Percentiles rank a stretch among this genome's conserved stretches.
Evolutionary conservation across 2,113 vertebrate species (phyloP).

Genomic region (Australoheros scitulus): DNA sequence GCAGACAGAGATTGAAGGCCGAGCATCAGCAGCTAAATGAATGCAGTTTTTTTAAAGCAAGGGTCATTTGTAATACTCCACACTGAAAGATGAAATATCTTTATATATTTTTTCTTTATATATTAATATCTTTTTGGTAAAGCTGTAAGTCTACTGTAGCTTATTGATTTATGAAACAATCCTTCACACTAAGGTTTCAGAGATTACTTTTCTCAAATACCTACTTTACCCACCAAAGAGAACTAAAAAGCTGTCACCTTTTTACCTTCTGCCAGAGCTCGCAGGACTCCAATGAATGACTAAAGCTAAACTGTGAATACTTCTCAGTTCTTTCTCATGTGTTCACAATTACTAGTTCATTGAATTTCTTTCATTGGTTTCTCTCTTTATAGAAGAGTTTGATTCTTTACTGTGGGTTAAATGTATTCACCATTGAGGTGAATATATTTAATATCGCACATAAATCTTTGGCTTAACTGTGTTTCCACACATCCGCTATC

Average conservation of each 20-base stretch:
- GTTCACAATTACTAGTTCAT: constrained; percentile 2
- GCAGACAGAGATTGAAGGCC: constrained; percentile 38
- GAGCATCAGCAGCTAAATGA: constrained; percentile 29
- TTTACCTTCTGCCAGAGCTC: constrained; percentile 14
- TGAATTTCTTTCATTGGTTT: background rate
- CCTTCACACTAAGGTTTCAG: constrained; percentile 26
- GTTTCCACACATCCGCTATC: background rate
- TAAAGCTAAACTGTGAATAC: background rate
- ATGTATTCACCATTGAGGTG: constrained; percentile 40
- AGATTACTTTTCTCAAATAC: constrained; percentile 37
- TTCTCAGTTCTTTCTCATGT: constrained; percentile 33
- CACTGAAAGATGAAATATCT: constrained; percentile 50
- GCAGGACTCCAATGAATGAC: constrained; percentile 8
- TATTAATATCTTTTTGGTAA: constrained; percentile 33
- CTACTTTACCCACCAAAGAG: constrained; percentile 16
- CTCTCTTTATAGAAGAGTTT: background rate
- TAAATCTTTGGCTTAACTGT: constrained; percentile 55
- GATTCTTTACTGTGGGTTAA: background rate
- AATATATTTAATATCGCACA: constrained; percentile 8
- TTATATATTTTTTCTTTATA: background rate
- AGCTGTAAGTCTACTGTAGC: constrained; percentile 26
- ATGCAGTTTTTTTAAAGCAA: constrained; percentile 44
- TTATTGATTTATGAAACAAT: constrained; percentile 59
- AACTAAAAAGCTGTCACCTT: background rate
- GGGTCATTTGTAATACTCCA: constrained; percentile 43